Percentiles rank a stretch among this genome's conserved stretches.
phyloP scores from a whole-genome alignment of 1,140 invertebrate genomes.

The Saccostrea echinata region DNA sequence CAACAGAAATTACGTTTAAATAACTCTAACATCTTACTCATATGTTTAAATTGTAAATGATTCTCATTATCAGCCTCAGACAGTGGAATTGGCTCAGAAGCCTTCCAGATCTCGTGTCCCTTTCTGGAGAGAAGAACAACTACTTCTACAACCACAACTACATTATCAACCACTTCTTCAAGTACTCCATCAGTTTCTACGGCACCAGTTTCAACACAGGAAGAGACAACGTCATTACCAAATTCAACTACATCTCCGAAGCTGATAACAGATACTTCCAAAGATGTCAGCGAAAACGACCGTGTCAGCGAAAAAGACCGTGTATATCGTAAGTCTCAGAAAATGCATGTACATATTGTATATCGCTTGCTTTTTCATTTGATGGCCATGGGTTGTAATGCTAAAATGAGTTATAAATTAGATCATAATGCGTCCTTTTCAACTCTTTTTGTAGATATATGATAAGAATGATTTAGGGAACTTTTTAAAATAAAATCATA shows the following conservation, averaged over 20 bases:
- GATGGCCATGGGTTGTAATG: no score
- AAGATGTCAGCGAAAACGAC: neutral
- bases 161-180: neutral
- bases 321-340: no score
- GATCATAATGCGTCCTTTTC: no score
- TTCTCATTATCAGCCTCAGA: neutral
- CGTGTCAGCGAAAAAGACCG: neutral
- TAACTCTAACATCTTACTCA: neutral
- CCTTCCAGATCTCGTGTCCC: conserved; percentile 3
- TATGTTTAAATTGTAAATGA: neutral
- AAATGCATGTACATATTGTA: no score
- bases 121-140: neutral
- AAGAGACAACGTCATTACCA: neutral
- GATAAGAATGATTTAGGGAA: no score
- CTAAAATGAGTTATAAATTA: no score
- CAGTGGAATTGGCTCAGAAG: neutral
- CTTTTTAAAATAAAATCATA: no score
- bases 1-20: no score
- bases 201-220: neutral
- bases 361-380: no score
- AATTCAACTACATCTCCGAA: neutral
- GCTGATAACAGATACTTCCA: neutral
- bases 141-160: neutral
- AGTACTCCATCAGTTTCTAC: neutral
- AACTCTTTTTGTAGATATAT: no score